Percentiles rank a stretch among this genome's conserved stretches.
These are phyloP conservation scores for Spodoptera picta DNA, from an alignment of 2,888 invertebrate species.

Conservation along the genomic window DNA sequence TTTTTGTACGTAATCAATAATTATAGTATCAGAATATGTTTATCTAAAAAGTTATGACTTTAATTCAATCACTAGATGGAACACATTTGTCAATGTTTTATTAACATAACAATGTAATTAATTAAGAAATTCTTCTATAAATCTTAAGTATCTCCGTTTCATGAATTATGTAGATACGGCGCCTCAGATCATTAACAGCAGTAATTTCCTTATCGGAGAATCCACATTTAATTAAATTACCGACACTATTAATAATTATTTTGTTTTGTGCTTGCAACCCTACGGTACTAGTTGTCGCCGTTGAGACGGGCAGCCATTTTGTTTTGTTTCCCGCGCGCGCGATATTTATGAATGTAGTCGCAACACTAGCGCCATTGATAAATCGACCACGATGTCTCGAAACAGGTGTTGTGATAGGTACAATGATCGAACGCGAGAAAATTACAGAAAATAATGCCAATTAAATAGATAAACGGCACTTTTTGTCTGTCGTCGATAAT, in stretches of 20 bases:
- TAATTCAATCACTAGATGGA: too few species aligned
- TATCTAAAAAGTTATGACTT: too few species aligned
- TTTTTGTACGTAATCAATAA: too few species aligned
- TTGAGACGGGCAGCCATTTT: slow-evolving; percentile 60
- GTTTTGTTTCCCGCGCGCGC: slow-evolving; percentile 64
- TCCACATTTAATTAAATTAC: slow-evolving; percentile 40
- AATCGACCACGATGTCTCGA: slow-evolving; percentile 39
- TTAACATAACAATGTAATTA: background rate
- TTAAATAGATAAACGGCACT: slow-evolving; percentile 38
- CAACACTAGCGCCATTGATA: slow-evolving; percentile 68
- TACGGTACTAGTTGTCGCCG: slow-evolving; percentile 51
- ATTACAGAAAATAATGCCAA: slow-evolving; percentile 50
- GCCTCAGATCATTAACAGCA: slow-evolving; percentile 38
- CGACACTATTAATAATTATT: slow-evolving; percentile 30
- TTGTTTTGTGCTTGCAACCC: slow-evolving; percentile 52
- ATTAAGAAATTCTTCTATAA: slow-evolving; percentile 28
- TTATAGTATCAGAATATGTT: too few species aligned
- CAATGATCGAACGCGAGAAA: slow-evolving; percentile 43
- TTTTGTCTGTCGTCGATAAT: slow-evolving; percentile 40
- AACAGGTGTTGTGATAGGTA: slow-evolving; percentile 37
- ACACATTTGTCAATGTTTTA: background rate
- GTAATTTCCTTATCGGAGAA: slow-evolving; percentile 44
- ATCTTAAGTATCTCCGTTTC: slow-evolving; percentile 24
- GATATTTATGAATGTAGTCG: slow-evolving; percentile 66
- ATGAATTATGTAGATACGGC: slow-evolving; percentile 35